Evolutionary conservation across 2,888 invertebrate genomes (phyloP), one percentile per base, ranked within the genome.

Genomic region (Agonum fuliginosum): DNA sequence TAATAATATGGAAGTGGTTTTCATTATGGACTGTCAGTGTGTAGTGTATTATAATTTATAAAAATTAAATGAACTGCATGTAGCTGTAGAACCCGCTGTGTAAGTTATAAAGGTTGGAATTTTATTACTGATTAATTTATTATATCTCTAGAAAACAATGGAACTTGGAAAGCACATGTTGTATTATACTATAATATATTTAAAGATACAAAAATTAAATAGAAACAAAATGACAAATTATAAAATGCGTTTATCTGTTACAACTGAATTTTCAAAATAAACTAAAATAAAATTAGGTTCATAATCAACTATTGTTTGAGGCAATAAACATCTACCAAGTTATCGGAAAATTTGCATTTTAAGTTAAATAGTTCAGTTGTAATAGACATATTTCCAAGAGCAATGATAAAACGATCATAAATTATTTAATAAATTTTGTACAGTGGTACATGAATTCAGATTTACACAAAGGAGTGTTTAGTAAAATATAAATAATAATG

Each of bases 101-200:
- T 76, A 76, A 69, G 76, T 69, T 76, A 41, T 37, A 69, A 76
- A 48, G 65, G 22, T 67, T 76, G 69, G 24, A 69, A 54, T 76
- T 76, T 76, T 76, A 69, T 76, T 76, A 76, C 76, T 76, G 76
- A 76, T 69, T 76, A 51, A 76, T 76, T 76, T 76, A 76, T 76
- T 76, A 41, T 67, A 67, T 70, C 37, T 41, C 27, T 77, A 77
- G 58, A 77, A 67, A 70, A 67, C 69, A 70, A 70, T 65, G 46
- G 67, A 75, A 75, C 43, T 54, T 70, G 43, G 54, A 54, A 75
- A 75, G 62, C 75, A 75, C 67, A 75, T 75, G 75, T 75, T 75
- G 75, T 75, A 75, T 75, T 75, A 75, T 75, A 75, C 17, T 43
- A 70, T n/a, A n/a, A n/a, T 46, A 41, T 41, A 41, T 27, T 67